These are phyloP conservation scores for Premnoplex brunnescens DNA, from an alignment of 2,797 vertebrate genomes.

Conservation along the genomic window DNA sequence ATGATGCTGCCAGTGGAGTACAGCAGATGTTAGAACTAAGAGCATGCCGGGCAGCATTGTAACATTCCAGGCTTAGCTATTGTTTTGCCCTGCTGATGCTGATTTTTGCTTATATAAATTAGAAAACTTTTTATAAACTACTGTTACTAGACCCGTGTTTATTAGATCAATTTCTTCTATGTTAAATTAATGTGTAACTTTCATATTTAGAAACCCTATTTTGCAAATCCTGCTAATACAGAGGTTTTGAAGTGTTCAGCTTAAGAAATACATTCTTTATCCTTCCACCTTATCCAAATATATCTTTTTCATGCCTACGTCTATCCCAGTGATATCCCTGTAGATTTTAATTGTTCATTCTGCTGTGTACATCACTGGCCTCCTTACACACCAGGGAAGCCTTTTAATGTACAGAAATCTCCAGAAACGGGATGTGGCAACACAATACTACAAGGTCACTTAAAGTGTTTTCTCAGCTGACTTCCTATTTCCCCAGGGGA, in stretches of 20 bases:
- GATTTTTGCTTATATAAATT: not conserved
- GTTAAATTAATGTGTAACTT: not conserved
- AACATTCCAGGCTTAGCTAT: not conserved
- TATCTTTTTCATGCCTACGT: not conserved
- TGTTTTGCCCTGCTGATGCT: not conserved
- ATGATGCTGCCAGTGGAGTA: not conserved
- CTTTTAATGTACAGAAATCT: conserved; percentile 6
- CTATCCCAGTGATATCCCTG: not conserved
- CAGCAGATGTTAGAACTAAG: not conserved
- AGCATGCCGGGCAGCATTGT: not conserved
- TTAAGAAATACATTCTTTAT: not conserved
- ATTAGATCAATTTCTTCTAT: not conserved
- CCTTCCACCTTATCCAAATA: not conserved
- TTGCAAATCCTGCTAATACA: not conserved
- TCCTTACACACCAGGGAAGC: not conserved
- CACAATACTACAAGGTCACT: conserved; percentile 11
- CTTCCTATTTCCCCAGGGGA: conserved; percentile 18
- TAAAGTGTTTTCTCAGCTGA: conserved; percentile 22
- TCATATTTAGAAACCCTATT: not conserved
- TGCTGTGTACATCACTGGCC: not conserved
- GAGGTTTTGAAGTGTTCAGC: not conserved
- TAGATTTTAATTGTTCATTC: not conserved
- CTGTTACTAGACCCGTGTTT: not conserved
- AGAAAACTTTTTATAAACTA: not conserved
- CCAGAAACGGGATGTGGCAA: not conserved